These are phyloP conservation scores for Apamea crenata DNA, from an alignment of 2,888 invertebrate species.

Conservation along the genomic window DNA sequence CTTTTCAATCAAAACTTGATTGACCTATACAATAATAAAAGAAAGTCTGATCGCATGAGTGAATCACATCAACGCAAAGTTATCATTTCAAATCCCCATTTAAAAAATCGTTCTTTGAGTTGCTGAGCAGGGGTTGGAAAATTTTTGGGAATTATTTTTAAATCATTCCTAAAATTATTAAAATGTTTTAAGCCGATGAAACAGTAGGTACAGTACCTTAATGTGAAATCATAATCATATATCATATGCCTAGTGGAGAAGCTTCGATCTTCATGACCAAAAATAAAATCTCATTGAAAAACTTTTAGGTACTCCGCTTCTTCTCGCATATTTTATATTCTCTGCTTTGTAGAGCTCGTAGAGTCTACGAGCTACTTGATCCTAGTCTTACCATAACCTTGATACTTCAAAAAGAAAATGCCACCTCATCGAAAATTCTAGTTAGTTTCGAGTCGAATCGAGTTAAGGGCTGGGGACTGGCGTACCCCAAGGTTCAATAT, in stretches of 20 bases:
- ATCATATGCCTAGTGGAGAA: background rate
- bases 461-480: background rate
- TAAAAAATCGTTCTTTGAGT: background rate
- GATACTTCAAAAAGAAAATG: background rate
- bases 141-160: background rate
- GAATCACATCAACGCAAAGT: conserved; percentile 19
- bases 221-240: background rate
- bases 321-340: too few relatives aligned
- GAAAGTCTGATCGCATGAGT: conserved; percentile 36
- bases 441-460: background rate
- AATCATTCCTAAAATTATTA: background rate
- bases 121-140: background rate
- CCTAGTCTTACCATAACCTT: background rate
- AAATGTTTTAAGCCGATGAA: background rate
- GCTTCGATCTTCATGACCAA: background rate
- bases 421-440: background rate
- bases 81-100: conserved; percentile 27
- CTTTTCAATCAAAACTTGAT: conserved; percentile 20
- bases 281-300: background rate
- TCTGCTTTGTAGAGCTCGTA: background rate
- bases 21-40: conserved; percentile 19
- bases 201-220: background rate
- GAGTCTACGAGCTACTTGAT: background rate
- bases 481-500: background rate
- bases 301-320: background rate